phyloP scores from a whole-genome alignment of 2,888 invertebrate species.

The Heliconius charithonia region DNA sequence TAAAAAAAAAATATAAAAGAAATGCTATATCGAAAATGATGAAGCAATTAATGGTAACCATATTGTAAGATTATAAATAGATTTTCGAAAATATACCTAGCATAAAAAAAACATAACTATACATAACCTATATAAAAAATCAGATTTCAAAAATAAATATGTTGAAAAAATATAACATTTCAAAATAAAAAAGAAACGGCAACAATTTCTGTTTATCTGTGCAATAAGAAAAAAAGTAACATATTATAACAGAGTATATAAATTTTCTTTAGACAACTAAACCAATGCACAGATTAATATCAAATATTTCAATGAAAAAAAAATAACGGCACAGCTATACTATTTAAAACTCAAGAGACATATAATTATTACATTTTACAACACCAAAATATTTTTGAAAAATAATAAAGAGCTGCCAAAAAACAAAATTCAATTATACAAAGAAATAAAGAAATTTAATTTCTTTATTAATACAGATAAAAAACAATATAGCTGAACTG shows the following conservation, averaged over 20 bases:
- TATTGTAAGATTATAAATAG: constrained; percentile 44
- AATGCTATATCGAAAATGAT: constrained; percentile 44
- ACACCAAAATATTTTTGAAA: not conserved
- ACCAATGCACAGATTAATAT: constrained; percentile 13
- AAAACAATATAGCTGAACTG: constrained; percentile 14
- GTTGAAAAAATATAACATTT: constrained; percentile 40
- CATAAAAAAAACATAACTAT: constrained; percentile 23
- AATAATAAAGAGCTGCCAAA: constrained; percentile 23
- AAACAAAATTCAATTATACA: not conserved
- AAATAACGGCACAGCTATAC: constrained; percentile 19
- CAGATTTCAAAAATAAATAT: constrained; percentile 42
- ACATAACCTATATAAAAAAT: constrained; percentile 39
- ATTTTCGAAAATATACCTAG: constrained; percentile 35
- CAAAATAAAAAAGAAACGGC: constrained; percentile 38
- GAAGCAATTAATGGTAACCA: constrained; percentile 55
- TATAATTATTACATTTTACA: not conserved
- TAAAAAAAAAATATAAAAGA: constrained; percentile 16
- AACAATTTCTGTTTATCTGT: constrained; percentile 42
- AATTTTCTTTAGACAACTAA: not conserved
- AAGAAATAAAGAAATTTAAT: constrained; percentile 7
- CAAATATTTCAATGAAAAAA: not conserved
- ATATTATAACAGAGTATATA: not conserved
- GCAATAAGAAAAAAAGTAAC: constrained; percentile 30
- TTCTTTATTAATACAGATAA: not conserved
- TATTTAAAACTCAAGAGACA: not conserved